Base-by-base conservation (phyloP, 2,113 vertebrate species). In the Chaetops frenatus region DNA sequence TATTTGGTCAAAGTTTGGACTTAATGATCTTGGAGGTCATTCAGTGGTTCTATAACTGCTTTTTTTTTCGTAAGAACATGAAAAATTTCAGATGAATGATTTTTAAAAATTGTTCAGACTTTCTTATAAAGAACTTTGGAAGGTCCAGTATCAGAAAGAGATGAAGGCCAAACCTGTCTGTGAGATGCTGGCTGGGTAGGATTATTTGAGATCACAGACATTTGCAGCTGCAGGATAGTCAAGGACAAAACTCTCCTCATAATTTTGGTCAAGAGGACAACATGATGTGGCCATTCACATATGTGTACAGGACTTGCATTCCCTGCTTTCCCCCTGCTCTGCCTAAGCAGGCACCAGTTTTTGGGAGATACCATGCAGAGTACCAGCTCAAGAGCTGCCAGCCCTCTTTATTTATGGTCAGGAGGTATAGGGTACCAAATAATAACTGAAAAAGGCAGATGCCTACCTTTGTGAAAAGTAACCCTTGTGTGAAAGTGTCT, bases 101-200 rank as follows among this genome's bases (percentile, higher is more conserved):
- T 20, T 38, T 60, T 44, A 25, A 1, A 0, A 29, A 24, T 24
- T n/a, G 8, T 22, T 92, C 40, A 14, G 28, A 54, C 17, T 40
- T 87, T 84, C 19, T 10, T 45, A 11, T 19, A 81, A 74, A 48
- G 12, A 16, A 29, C 16, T 11, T 89, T 73, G 28, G 61, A 66
- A 73, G n/a, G 1, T 70, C 20, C 24, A 65, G 5, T 9, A 27
- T 61, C 15, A 36, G 7, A 69, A 54, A 31, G 15, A 57, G 35
- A 3, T 16, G 4, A 87, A 76, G 9, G 10, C 5, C 29, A 78
- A 72, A 45, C 5, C 2, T 0, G 0, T 27, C 16, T 53, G 4
- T 62, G n/a, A 35, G 16, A 33, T 73, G 6, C 38, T 57, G 16
- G 7, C 42, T 74, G 15, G 5, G 9, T 44, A n/a, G 10, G 21